Conservation (phyloP, 2,888 invertebrate genomes). For the Cepaea hortensis region DNA sequence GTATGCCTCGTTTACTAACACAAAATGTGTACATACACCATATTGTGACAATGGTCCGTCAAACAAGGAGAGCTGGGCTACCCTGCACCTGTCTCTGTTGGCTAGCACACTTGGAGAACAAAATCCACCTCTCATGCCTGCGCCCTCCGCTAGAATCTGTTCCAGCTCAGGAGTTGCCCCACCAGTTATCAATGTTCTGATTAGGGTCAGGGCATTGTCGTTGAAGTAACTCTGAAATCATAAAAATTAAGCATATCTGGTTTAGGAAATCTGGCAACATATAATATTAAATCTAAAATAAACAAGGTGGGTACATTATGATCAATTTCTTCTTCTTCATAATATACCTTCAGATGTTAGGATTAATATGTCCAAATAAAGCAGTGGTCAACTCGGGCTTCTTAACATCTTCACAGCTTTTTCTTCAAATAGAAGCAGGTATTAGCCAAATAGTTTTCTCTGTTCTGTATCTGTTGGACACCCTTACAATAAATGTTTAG, state of each 20-base stretch:
- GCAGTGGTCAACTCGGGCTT: no score
- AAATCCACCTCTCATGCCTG: constrained; percentile 97
- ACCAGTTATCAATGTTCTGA: constrained; percentile 98
- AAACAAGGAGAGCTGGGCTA: constrained; percentile 97
- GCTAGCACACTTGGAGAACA: constrained; percentile 96
- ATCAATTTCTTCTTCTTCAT: no score
- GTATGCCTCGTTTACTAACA: neutral
- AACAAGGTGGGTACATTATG: no score
- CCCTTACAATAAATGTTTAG: no score
- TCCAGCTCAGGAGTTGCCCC: constrained; percentile 99
- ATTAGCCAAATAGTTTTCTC: no score
- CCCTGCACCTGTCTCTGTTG: constrained; percentile 97
- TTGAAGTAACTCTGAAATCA: constrained; percentile 96
- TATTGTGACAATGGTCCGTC: constrained; percentile 98
- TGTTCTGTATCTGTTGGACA: no score
- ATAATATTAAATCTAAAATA: no score
- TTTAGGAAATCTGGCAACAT: no score
- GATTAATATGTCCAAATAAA: no score
- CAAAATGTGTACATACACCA: constrained; percentile 79
- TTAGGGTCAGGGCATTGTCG: constrained; percentile 99
- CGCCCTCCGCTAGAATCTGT: constrained; percentile 98
- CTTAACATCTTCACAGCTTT: no score
- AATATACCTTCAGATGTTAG: no score
- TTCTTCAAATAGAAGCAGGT: no score
- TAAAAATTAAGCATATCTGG: neutral